Conservation (phyloP, 2,797 vertebrate species). For the Tenualosa thibaudeaui region DNA sequence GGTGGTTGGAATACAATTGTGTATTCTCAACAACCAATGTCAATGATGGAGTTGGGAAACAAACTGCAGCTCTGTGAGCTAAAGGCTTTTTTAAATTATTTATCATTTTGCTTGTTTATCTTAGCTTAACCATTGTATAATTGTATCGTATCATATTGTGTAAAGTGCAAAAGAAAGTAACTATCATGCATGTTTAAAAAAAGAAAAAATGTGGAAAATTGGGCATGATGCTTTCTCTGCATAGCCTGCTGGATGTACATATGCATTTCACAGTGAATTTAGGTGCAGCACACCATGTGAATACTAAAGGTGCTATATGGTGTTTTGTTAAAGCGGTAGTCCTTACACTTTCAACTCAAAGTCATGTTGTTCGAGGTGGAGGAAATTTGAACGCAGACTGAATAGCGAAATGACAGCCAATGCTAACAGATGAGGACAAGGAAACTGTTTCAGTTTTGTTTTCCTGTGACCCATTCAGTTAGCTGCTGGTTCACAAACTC, state of each 20-base stretch:
- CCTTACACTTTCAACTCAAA: background rate
- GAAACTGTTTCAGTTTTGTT: too few species aligned
- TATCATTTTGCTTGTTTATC: background rate
- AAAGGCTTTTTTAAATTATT: background rate
- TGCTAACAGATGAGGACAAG: too few species aligned
- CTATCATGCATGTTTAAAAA: background rate
- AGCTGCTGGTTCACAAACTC: too few species aligned
- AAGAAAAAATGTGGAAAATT: background rate
- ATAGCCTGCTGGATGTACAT: background rate
- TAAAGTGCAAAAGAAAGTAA: background rate
- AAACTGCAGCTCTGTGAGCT: too few species aligned
- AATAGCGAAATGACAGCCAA: too few species aligned
- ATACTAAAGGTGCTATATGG: background rate
- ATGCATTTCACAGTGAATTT: background rate
- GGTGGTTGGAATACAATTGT: background rate
- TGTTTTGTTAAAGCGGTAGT: background rate
- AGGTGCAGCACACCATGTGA: background rate
- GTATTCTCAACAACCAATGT: too few species aligned
- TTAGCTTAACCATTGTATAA: background rate
- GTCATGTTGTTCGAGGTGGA: background rate
- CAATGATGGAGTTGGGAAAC: too few species aligned
- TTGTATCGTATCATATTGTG: background rate
- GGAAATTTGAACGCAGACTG: too few species aligned
- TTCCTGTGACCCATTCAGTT: too few species aligned
- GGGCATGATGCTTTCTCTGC: background rate